Evolutionary conservation across 2,797 vertebrate species (phyloP), one percentile per base, ranked within the genome.

Genomic region (Mallotus villosus): DNA sequence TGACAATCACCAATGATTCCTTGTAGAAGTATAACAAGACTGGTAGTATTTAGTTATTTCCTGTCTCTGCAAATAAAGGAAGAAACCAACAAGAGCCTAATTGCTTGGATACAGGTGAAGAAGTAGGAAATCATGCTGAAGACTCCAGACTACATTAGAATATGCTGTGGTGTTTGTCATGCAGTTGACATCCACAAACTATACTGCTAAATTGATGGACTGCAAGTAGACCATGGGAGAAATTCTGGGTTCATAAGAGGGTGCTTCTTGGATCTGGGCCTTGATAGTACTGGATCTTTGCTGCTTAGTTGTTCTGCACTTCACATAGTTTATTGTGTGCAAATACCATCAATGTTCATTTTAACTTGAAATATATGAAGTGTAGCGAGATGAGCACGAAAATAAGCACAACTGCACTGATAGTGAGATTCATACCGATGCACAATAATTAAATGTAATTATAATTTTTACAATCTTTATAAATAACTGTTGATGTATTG

Each of bases 11-110:
- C n/a, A 32, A 32, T 55, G 14, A 51, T 55, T 55, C 49, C 27
- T 67, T 67, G 24, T 46, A 67, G 22, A 66, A 66, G 21, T 46
- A 46, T 46, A 46, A 46, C 41, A 46, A 46, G 24, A 12, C 17
- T 55, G 22, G 17, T 66, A 21, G 16, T 19, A 37, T 41, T 51
- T 46, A 25, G 41, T 22, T 4, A 16, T 65, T 16, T 49, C 24
- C 46, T 37, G 11, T 46, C 11, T 46, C 41, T 24, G 63, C 22
- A 22, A 65, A 22, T 65, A 29, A 21, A 58, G 55, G 1, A 22
- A 58, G 55, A 29, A 4, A n/a, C 17, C 34, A 32, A 37, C 37
- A 22, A 49, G 41, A 27, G 63, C 16, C 29, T 32, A 22, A 49
- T 66, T 8, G 0, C 41, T 66, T 46, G 24, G 21, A 66, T 24